These are phyloP conservation scores for Pemphigus obesinymphae DNA, from an alignment of 1,140 invertebrate species.

Conservation along the genomic window DNA sequence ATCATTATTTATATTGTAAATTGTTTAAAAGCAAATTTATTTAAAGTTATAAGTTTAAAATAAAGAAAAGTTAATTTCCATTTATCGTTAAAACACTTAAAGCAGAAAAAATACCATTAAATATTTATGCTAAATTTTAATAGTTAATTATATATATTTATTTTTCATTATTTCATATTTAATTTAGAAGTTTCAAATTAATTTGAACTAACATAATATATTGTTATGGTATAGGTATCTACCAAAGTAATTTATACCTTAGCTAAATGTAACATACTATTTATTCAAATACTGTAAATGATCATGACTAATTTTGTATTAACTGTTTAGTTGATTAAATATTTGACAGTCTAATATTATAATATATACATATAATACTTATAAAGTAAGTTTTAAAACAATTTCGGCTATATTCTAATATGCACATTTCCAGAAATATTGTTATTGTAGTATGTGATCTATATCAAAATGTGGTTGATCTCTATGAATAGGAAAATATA, in stretches of 20 bases:
- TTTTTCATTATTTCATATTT: neutral
- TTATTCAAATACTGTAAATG: neutral
- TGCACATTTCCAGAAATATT: too few species aligned
- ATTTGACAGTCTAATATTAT: neutral
- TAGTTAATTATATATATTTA: constrained; percentile 6
- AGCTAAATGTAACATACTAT: neutral
- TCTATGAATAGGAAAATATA: too few species aligned
- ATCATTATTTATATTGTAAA: constrained; percentile 25
- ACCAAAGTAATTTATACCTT: neutral
- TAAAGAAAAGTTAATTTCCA: constrained; percentile 12
- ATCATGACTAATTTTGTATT: neutral
- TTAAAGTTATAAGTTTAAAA: constrained; percentile 26
- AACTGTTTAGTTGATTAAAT: neutral
- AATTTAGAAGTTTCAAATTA: neutral
- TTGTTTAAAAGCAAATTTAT: constrained; percentile 15
- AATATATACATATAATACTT: neutral
- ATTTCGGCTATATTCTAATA: too few species aligned
- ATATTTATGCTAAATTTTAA: neutral
- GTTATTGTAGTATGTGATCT: too few species aligned
- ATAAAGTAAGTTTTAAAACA: neutral
- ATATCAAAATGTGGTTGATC: too few species aligned
- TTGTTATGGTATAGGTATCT: neutral
- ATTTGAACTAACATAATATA: neutral
- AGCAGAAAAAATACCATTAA: constrained; percentile 1
- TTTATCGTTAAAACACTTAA: neutral